Evolutionary conservation across 2,113 vertebrate species (phyloP).

Genomic region (Fregetta grallaria): DNA sequence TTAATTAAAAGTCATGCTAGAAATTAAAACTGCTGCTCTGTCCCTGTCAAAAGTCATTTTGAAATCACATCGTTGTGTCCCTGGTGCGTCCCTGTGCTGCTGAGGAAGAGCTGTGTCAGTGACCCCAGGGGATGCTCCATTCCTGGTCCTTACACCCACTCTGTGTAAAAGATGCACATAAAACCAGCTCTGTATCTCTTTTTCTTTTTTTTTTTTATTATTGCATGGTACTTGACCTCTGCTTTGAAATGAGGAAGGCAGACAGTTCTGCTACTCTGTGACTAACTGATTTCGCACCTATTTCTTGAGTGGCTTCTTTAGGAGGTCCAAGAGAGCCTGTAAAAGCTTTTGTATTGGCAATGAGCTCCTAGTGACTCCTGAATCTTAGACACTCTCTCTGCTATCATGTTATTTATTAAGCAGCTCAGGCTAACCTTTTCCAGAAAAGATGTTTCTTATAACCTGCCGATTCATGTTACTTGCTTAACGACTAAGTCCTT

Average conservation of each 20-base stretch:
- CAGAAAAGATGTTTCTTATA: not conserved
- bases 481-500: not conserved
- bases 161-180: not conserved
- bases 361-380: not conserved
- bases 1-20: not conserved
- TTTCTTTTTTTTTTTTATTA: not conserved
- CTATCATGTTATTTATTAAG: not conserved
- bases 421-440: not conserved
- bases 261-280: not conserved
- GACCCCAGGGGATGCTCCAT: not conserved
- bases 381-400: not conserved
- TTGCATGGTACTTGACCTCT: not conserved
- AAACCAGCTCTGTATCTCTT: not conserved
- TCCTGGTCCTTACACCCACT: not conserved
- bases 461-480: not conserved
- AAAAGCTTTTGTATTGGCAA: not conserved
- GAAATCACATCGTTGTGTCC: not conserved
- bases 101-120: not conserved
- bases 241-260: not conserved
- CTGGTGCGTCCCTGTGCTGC: not conserved
- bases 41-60: not conserved
- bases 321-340: not conserved
- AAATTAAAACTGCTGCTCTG: not conserved
- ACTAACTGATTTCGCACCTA: not conserved
- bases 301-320: not conserved